Evolutionary conservation across 2,113 vertebrate species (phyloP).

Genomic region (Madoqua kirkii): DNA sequence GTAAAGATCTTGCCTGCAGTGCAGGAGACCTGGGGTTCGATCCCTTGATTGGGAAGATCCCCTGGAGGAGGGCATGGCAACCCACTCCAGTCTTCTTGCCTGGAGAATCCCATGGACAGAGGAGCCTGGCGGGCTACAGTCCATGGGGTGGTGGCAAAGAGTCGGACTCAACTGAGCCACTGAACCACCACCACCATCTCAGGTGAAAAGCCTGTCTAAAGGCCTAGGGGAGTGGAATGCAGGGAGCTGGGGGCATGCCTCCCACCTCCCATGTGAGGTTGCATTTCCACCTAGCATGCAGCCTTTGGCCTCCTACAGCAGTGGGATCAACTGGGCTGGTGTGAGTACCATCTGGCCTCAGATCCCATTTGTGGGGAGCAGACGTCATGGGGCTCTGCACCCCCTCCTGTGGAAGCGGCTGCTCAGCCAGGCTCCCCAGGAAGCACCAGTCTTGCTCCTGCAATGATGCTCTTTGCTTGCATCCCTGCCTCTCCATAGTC

Average conservation of each 20-base stretch:
- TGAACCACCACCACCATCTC: not conserved
- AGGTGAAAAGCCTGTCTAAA: not conserved
- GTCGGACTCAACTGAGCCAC: not conserved
- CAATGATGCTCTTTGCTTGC: not conserved
- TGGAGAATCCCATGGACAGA: not conserved
- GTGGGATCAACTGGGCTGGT: not conserved
- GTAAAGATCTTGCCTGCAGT: not conserved
- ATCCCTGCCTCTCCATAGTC: not conserved
- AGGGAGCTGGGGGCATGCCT: not conserved
- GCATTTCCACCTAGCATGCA: not conserved
- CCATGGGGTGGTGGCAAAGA: not conserved
- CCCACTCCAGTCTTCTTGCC: not conserved
- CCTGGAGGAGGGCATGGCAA: not conserved
- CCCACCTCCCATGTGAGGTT: fast-evolving
- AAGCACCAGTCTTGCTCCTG: not conserved
- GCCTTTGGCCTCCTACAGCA: not conserved
- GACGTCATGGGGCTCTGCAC: fast-evolving
- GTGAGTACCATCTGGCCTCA: not conserved
- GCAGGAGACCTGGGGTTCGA: not conserved
- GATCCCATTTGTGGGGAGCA: not conserved
- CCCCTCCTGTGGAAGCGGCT: not conserved
- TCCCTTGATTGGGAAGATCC: not conserved
- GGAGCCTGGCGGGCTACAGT: not conserved
- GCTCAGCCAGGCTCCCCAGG: not conserved
- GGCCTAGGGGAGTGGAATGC: not conserved